A percentile compares a stretch with the other conserved stretches of the same genome.
Conservation (phyloP, 1,140 invertebrate species). For the Lepidurus arcticus region DNA sequence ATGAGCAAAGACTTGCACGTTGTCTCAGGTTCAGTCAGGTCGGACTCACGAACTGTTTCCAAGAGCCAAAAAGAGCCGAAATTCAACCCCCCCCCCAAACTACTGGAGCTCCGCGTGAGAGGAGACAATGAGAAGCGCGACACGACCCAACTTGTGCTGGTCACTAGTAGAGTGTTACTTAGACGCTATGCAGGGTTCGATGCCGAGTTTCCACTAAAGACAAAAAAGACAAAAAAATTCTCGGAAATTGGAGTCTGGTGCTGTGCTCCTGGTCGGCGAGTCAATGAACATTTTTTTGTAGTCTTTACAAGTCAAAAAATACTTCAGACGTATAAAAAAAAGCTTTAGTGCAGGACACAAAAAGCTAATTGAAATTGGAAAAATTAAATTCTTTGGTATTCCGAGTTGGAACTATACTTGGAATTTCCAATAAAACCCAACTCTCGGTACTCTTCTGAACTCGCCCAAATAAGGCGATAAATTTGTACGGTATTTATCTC, state of each 20-base stretch:
- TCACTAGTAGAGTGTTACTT: neutral
- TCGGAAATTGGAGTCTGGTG: neutral
- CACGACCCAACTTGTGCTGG: neutral
- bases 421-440: too few relatives aligned
- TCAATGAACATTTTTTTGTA: neutral
- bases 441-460: too few relatives aligned
- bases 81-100: neutral
- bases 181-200: too few relatives aligned
- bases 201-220: too few relatives aligned
- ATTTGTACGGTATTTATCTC: too few relatives aligned
- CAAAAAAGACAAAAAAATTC: neutral
- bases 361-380: too few relatives aligned
- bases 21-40: neutral
- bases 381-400: too few relatives aligned
- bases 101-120: neutral
- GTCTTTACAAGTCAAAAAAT: too few relatives aligned
- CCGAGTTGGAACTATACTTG: too few relatives aligned
- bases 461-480: too few relatives aligned
- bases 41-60: neutral
- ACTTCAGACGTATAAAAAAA: too few relatives aligned
- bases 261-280: neutral
- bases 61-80: neutral
- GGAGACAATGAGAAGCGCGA: neutral
- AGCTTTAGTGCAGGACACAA: too few relatives aligned
- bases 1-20: conserved; percentile 18